Base-by-base conservation (phyloP, 2,113 vertebrate genomes). In the Peromyscus leucopus region DNA sequence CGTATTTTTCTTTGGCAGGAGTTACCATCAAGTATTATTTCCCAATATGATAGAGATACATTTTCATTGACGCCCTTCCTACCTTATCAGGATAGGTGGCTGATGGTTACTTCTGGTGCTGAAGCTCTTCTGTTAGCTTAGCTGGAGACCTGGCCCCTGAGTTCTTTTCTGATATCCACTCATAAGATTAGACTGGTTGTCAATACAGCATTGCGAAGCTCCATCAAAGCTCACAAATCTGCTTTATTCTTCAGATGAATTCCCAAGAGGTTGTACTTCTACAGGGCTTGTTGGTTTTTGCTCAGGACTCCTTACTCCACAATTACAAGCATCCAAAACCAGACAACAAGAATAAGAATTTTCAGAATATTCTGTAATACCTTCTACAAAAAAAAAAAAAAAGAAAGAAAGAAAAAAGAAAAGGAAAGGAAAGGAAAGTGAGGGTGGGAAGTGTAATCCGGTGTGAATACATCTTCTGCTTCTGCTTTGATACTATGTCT, bases 1-100 rank as follows among this genome's bases (percentile, higher is more conserved):
- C 83, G 94, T 93, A 82, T 57, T 91, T 89, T 92, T 74, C 19
- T 1, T 78, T 59, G 17, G 63, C 59, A 28, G 82, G 39, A 91
- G 75, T 48, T 82, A 75, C 84, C 51, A 67, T 61, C 26, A 74
- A 13, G 39, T 61, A 39, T 33, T 51, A 82, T 46, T 48, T 39
- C 7, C 31, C 6, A 82, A 31, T 61, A 26, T n/a, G 79, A 26
- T 36, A 26, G n/a, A 89, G 46, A 57, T 65, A n/a, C 15, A 59
- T 96, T 80, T 94, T 72, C 15, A n/a, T 78, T 59, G n/a, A 69
- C 13, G 59, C n/a, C 22, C 24, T 93, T 94, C n/a, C 1, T 39
- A 15, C 48, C 12, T 91, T 71, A 85, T 46, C 65, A 51, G 10
- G 42, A 10, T 71, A 85, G 67, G 11, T 80, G 46, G 5, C 42